phyloP scores from a whole-genome alignment of 1,140 invertebrate species.

The Apis dorsata region DNA sequence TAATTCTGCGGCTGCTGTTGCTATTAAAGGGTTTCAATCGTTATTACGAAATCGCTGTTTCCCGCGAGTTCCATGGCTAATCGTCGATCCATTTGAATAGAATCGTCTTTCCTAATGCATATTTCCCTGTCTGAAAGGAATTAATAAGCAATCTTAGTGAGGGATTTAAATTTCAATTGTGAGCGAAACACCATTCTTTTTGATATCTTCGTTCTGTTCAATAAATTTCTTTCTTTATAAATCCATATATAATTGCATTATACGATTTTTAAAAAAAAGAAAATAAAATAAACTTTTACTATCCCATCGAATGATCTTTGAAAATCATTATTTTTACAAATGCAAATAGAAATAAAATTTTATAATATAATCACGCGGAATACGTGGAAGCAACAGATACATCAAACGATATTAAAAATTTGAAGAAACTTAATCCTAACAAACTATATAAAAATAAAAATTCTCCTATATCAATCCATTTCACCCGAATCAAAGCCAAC shows the following conservation, averaged over 20 bases:
- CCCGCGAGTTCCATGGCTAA: constrained; percentile 10
- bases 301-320: too few species aligned
- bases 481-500: too few species aligned
- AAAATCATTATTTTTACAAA: too few species aligned
- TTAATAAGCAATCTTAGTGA: not conserved
- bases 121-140: not conserved
- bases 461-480: too few species aligned
- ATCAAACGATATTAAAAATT: too few species aligned
- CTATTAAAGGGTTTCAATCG: constrained; percentile 9
- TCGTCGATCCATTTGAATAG: constrained; percentile 12
- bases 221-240: too few species aligned
- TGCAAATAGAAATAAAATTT: too few species aligned
- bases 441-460: too few species aligned
- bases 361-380: too few species aligned
- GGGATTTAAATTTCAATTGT: not conserved
- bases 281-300: not conserved
- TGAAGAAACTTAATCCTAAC: too few species aligned
- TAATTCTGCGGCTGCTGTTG: constrained; percentile 13
- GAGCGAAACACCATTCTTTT: not conserved
- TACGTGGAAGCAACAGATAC: too few species aligned
- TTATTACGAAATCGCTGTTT: constrained; percentile 29
- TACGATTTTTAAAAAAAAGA: not conserved
- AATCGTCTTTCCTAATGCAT: constrained; percentile 13
- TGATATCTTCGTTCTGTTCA: not conserved
- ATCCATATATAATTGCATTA: not conserved